These are phyloP conservation scores for Ophion slaviceki DNA, from an alignment of 2,888 invertebrate species.

Conservation along the genomic window DNA sequence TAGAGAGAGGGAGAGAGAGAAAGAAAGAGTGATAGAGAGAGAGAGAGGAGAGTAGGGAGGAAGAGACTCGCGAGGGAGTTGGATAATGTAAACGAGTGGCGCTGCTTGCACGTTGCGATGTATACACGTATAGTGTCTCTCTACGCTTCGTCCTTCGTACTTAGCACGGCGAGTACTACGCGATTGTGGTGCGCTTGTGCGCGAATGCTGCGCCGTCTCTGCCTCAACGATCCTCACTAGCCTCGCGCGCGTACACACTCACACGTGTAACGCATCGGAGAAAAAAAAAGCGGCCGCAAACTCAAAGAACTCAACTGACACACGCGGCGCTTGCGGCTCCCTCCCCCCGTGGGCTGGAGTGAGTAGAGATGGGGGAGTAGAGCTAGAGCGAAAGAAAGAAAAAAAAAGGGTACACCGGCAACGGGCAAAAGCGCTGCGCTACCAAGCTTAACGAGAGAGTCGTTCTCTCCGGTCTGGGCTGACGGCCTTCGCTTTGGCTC, in stretches of 20 bases:
- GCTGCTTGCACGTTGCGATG: constrained; percentile 50
- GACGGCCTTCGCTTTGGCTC: constrained; percentile 60
- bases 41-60: background rate
- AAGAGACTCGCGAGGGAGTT: constrained; percentile 30
- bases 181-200: constrained; percentile 41
- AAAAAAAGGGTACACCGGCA: constrained; percentile 49
- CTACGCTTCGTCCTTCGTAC: constrained; percentile 53
- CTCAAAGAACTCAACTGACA: background rate
- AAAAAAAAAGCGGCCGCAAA: background rate
- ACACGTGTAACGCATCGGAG: constrained; percentile 31
- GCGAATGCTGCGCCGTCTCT: constrained; percentile 40
- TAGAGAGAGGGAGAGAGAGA: background rate
- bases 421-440: constrained; percentile 40
- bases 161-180: constrained; percentile 53
- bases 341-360: background rate
- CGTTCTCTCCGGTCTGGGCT: constrained; percentile 24
- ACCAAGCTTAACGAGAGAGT: constrained; percentile 46
- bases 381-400: background rate
- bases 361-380: background rate
- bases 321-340: constrained; percentile 1
- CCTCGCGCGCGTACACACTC: constrained; percentile 16
- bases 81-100: constrained; percentile 52
- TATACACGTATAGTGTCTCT: constrained; percentile 5
- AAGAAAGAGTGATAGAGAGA: background rate
- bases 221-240: constrained; percentile 7